phyloP scores from a whole-genome alignment of 1,140 invertebrate species.

The Euschistus heros region DNA sequence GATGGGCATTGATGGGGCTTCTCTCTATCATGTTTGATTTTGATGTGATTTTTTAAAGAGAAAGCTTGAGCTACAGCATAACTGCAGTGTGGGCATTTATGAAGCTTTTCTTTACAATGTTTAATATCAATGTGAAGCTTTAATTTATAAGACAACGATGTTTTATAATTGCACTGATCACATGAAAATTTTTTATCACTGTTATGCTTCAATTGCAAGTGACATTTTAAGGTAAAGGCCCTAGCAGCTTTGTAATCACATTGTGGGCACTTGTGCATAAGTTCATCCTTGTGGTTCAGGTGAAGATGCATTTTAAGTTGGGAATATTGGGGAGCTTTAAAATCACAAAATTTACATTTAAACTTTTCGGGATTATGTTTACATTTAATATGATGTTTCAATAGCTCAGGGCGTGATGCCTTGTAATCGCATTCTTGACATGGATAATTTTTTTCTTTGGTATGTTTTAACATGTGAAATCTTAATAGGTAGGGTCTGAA shows the following conservation, averaged over 20 bases:
- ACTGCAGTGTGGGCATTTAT: conserved; percentile 2
- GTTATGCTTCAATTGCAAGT: background rate
- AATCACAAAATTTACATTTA: too few relatives aligned
- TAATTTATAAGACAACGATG: background rate
- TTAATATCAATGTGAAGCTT: background rate
- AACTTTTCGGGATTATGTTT: too few relatives aligned
- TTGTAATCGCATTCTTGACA: background rate
- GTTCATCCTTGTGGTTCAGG: background rate
- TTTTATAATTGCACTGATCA: background rate
- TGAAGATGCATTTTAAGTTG: background rate
- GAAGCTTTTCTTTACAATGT: background rate
- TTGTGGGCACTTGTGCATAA: background rate
- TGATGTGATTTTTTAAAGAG: background rate
- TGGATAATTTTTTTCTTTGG: background rate
- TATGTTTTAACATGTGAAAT: conserved; percentile 5
- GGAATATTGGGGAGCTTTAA: background rate
- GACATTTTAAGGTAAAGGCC: background rate
- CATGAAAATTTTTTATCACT: background rate
- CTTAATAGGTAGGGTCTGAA: background rate
- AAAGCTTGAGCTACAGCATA: background rate
- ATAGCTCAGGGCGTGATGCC: background rate
- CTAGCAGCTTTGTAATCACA: background rate
- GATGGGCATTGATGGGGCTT: background rate
- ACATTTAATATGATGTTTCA: too few relatives aligned
- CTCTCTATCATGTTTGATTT: background rate